Evolutionary conservation across 2,888 invertebrate genomes (phyloP), one percentile per base, ranked within the genome.

Genomic region (Lepeophtheirus nordmannii): DNA sequence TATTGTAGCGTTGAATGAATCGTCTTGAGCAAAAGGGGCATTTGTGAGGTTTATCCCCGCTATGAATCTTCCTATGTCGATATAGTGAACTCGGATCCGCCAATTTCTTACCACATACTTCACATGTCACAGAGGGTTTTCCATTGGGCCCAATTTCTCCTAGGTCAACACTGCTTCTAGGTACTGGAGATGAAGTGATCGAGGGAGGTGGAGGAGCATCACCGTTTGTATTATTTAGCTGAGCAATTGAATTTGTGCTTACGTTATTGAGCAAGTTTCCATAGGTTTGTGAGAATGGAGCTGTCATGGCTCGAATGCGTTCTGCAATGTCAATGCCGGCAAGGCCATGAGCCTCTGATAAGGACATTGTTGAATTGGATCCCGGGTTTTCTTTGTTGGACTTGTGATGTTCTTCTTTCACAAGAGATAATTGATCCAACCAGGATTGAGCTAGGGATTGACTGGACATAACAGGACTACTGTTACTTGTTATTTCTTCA

Each of bases 101-200:
- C 11, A 64, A 37, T 57, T 64, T 64, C 64, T 64, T 64, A n/a
- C 64, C 64, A 20, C 64, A 64, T 57, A 64, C 46, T 37, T 64
- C 64, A 20, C 64, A 64, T 14, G 64, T 22, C 12, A 64, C 64
- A 14, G 57, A 14, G 22, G 64, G 64, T 30, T 64, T 64, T n/a
- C 64, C 64, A 57, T 56, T 64, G 14, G 64, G n/a, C n/a, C 61
- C 61, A 10, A 61, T 61, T 61, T 61, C 64, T n/a, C 57, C 57
- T n/a, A 37, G n/a, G 2, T 30, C 61, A 1, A 1, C 61, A 11
- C 30, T 14, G 11, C 37, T 22, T 12, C n/a, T n/a, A 37, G 61
- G 37, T n/a, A 30, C n/a, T 12, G 61, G n/a, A 37, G 61, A 61
- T 20, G 58, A 20, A 38, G n/a, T 17, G 38, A 22, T 5, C 8